phyloP scores from a whole-genome alignment of 2,113 vertebrate genomes.

The Scytalopus superciliaris region DNA sequence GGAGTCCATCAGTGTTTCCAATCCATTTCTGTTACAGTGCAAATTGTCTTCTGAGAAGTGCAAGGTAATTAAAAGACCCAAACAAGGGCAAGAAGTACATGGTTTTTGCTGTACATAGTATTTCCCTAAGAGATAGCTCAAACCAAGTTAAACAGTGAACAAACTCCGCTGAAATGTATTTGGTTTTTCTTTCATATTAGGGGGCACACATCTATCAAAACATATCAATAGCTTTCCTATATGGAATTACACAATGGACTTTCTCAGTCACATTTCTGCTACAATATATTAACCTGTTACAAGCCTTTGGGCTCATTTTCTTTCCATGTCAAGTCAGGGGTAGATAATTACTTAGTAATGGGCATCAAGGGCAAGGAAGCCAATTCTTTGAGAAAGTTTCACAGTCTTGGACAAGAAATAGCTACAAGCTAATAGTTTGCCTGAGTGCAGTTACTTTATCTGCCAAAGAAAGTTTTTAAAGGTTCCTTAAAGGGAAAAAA shows the following conservation, averaged over 20 bases:
- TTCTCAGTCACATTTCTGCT: background rate
- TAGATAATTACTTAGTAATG: background rate
- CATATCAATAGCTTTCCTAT: background rate
- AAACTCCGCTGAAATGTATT: background rate
- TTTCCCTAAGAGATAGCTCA: background rate
- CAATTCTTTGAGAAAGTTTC: background rate
- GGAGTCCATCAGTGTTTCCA: background rate
- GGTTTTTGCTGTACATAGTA: background rate
- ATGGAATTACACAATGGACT: background rate
- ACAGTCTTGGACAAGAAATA: background rate
- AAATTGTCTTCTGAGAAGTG: background rate
- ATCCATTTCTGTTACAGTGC: background rate
- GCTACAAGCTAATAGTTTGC: background rate
- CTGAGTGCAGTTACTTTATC: background rate
- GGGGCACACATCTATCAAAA: no score
- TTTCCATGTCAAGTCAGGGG: background rate
- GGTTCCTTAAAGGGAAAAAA: background rate
- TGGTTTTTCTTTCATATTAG: background rate
- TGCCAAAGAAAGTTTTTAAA: background rate
- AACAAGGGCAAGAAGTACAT: background rate
- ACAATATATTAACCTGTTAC: background rate
- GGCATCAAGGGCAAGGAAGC: background rate
- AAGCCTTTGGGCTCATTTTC: background rate
- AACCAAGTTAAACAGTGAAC: background rate
- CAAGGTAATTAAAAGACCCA: background rate